phyloP scores from a whole-genome alignment of 2,888 invertebrate species.

The Rapana venosa region DNA sequence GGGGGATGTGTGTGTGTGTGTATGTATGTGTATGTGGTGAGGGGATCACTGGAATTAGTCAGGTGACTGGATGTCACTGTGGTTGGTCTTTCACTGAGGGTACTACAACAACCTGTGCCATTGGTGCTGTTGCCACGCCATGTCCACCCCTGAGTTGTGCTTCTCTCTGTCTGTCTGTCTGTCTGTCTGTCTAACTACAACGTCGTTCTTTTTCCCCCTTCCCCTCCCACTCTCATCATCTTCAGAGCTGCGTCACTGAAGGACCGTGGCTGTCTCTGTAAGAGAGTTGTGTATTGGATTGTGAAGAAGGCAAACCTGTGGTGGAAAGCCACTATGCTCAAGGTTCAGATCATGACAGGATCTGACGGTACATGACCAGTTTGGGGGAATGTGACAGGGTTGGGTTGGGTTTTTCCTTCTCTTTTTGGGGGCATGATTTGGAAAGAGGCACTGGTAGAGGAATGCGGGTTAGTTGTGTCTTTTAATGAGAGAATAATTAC shows the following conservation, averaged over 20 bases:
- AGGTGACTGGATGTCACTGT: conserved; percentile 21
- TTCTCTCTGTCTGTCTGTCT: neutral
- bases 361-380: too few species aligned
- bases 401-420: too few species aligned
- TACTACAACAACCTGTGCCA: neutral
- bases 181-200: neutral
- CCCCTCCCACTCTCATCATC: too few species aligned
- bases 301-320: neutral
- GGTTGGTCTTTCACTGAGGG: conserved; percentile 24
- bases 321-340: too few species aligned
- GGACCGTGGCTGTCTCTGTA: too few species aligned
- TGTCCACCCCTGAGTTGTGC: neutral
- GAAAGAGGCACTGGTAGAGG: too few species aligned
- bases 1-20: neutral
- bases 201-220: neutral
- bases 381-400: too few species aligned
- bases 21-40: neutral
- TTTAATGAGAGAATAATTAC: neutral
- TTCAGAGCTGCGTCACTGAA: too few species aligned
- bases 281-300: neutral
- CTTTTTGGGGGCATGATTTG: too few species aligned
- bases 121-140: conserved; percentile 2
- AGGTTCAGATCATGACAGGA: too few species aligned
- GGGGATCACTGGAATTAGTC: neutral
- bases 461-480: neutral